phyloP scores from a whole-genome alignment of 2,113 vertebrate genomes.

The Hemiprocne comata region DNA sequence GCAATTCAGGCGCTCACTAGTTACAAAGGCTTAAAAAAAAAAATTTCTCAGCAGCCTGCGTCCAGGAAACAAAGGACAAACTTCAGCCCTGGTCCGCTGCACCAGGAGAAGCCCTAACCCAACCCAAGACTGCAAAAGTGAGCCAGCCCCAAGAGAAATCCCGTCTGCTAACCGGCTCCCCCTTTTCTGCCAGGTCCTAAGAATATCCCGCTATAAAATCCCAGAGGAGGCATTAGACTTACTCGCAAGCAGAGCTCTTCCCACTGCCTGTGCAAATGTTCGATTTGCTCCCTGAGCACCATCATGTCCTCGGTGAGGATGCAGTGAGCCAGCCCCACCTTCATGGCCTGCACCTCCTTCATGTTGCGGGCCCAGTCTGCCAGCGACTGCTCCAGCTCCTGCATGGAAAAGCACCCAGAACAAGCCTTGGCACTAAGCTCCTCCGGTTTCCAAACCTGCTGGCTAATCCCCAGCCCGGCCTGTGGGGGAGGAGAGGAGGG shows the following conservation, averaged over 20 bases:
- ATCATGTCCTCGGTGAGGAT: slow-evolving; percentile 82
- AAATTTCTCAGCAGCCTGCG: background rate
- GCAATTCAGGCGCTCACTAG: background rate
- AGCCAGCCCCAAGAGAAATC: background rate
- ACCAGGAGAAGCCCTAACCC: background rate
- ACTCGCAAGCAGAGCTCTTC: slow-evolving; percentile 81
- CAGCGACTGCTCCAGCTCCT: slow-evolving; percentile 88
- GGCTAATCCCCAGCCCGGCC: slow-evolving; percentile 82
- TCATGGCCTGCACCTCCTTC: slow-evolving; percentile 83
- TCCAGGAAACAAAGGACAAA: background rate
- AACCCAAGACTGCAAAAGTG: accelerated
- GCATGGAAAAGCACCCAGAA: slow-evolving; percentile 79
- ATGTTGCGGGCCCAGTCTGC: slow-evolving; percentile 84
- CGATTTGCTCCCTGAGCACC: slow-evolving; percentile 86
- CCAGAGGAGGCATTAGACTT: background rate
- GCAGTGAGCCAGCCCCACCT: slow-evolving; percentile 82
- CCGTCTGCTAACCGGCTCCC: accelerated
- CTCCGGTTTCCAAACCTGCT: slow-evolving; percentile 77
- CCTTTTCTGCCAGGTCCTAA: background rate
- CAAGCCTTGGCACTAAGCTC: slow-evolving; percentile 62
- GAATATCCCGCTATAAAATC: accelerated
- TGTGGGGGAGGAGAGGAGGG: slow-evolving; percentile 76
- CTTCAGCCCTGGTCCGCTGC: background rate
- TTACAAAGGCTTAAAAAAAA: background rate
- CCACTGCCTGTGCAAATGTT: slow-evolving; percentile 84